Base-by-base conservation (phyloP, 2,888 invertebrate species). In the Drosophila austrosaltans region DNA sequence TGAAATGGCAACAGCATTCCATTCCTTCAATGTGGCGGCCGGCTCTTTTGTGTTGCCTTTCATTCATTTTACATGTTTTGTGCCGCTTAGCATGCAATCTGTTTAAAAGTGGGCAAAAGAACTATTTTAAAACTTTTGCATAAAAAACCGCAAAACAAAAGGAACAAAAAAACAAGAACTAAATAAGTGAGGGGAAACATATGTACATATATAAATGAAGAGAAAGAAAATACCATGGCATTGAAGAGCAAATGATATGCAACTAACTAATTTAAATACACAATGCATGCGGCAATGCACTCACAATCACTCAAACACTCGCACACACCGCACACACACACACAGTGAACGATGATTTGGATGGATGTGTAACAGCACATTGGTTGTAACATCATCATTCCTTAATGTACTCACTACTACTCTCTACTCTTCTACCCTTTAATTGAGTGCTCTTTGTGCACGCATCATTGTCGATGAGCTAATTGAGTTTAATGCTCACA, bases 11-110 rank as follows among this genome's bases (percentile, higher is more conserved):
- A 25, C 48, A 16, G 48, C 48, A 48, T 48, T 48, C 48, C 48
- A 48, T 48, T 48, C 48, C 48, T 48, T 48, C 44, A 36, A 36
- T 36, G 44, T 44, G 44, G 16, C 22, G 16, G 16, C 16, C 16
- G 16, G 16, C 12, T 22, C 39, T 57, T 36, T 57, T 39, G 10
- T 6, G 36, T 20, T 36, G 7, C 39, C 22, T 57, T 39, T 10
- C 39, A 12, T 57, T 57, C 36, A 5, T 30, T 30, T 30, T 48
- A 48, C 22, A 25, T 36, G 53, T 39, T 30, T 57, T 36, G 57
- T 57, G 57, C 57, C 39, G 48, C 22, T 39, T 57, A 57, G 57
- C 57, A 57, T 57, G 57, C 57, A 57, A 57, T 57, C 57, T 57
- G 57, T 57, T 57, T 39, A 39, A 57, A 57, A 57, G 57, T 57